Conservation (phyloP, 2,113 vertebrate species). For the Sebastes fasciatus region DNA sequence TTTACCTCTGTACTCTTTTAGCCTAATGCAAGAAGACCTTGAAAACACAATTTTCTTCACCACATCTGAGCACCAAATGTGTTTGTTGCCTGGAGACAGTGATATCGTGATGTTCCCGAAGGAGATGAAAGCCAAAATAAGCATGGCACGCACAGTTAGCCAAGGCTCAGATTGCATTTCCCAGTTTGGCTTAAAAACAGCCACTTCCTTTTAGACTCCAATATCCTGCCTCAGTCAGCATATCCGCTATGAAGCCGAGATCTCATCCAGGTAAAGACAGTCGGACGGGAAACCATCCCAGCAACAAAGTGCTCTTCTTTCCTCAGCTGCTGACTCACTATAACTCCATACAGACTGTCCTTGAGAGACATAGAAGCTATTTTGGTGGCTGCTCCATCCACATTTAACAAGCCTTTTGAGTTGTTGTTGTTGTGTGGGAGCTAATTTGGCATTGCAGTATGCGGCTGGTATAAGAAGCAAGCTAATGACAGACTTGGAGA, state of each 20-base stretch:
- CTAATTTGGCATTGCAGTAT: conserved; percentile 16
- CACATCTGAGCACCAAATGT: conserved; percentile 2
- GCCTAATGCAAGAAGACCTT: not conserved
- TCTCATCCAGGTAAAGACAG: conserved; percentile 33
- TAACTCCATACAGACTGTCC: conserved; percentile 21
- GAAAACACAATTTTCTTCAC: not conserved
- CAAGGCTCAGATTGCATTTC: conserved; percentile 32
- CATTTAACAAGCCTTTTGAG: not conserved
- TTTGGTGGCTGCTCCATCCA: conserved; percentile 19
- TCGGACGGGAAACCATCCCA: not conserved
- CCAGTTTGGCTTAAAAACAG: conserved; percentile 12
- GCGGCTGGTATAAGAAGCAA: conserved; percentile 32
- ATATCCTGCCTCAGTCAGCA: conserved; percentile 18
- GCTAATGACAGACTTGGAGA: conserved; percentile 30
- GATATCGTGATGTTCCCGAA: conserved; percentile 18
- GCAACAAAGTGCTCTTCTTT: conserved; percentile 15
- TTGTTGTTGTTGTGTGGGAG: not conserved
- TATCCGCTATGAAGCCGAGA: not conserved
- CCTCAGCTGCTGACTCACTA: not conserved
- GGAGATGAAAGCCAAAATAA: conserved; percentile 44
- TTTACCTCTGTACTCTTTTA: not conserved
- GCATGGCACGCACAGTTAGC: not conserved
- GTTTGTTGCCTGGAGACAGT: conserved; percentile 34
- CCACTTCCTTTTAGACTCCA: not conserved
- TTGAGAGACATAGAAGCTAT: not conserved